Percentiles rank a stretch among this genome's conserved stretches.
Conservation (phyloP, 2,888 invertebrate genomes). For the Hypselothyrea guttata region DNA sequence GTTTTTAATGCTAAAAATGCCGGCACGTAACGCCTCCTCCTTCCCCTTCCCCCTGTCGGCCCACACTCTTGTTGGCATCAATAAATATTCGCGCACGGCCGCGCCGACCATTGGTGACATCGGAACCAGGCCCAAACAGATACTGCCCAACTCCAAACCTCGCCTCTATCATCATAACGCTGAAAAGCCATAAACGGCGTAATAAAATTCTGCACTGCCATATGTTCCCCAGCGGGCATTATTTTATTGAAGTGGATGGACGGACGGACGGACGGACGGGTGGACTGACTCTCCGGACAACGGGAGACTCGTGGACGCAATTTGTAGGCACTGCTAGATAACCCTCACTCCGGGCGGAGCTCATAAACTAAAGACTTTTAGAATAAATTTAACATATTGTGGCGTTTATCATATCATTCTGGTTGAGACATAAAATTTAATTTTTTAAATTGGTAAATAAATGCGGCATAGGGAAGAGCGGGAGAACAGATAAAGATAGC, state of each 20-base stretch:
- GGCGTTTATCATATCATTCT: slow-evolving; percentile 66
- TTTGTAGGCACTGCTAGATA: slow-evolving; percentile 55
- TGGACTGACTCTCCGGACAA: too few species aligned
- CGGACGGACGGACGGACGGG: too few species aligned
- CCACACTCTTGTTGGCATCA: slow-evolving; percentile 65
- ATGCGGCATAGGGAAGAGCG: slow-evolving; percentile 10
- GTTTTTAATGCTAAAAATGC: slow-evolving; percentile 64
- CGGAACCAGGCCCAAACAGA: slow-evolving; percentile 7
- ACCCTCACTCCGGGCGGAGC: slow-evolving; percentile 6
- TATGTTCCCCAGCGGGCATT: slow-evolving; percentile 78
- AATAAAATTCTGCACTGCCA: slow-evolving; percentile 77
- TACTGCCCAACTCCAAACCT: neutral
- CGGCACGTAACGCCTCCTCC: slow-evolving; percentile 55
- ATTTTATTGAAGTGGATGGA: slow-evolving; percentile 64
- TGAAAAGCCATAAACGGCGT: slow-evolving; percentile 77
- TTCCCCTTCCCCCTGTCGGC: neutral
- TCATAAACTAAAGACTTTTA: slow-evolving; percentile 76
- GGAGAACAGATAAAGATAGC: neutral
- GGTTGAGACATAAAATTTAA: slow-evolving; percentile 55
- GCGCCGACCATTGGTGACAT: slow-evolving; percentile 31
- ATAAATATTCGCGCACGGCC: slow-evolving; percentile 74
- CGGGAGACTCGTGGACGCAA: slow-evolving; percentile 50
- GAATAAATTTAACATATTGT: slow-evolving; percentile 72
- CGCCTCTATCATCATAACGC: slow-evolving; percentile 60
- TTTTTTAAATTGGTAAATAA: slow-evolving; percentile 66